Conservation (phyloP, 2,113 vertebrate genomes). For the Barnardius zonarius region DNA sequence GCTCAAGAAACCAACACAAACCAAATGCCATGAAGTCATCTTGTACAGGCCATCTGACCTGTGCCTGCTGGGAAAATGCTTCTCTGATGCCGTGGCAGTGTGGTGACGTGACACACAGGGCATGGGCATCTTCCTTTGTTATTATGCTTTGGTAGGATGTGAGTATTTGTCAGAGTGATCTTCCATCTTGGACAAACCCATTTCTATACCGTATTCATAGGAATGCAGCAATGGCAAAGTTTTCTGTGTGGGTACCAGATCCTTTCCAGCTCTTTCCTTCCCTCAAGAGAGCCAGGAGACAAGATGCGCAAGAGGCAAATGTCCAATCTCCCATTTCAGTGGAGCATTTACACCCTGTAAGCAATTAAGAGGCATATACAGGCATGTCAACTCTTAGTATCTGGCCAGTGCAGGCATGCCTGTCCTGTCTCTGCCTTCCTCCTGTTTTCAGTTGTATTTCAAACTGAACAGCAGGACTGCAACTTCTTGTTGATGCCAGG, state of each 20-base stretch:
- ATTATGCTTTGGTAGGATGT: accelerated
- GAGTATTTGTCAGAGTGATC: not conserved
- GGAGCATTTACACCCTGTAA: not conserved
- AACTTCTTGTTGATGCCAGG: not conserved
- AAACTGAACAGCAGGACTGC: not conserved
- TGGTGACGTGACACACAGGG: not conserved
- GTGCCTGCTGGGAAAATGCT: not conserved
- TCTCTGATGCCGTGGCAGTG: not conserved
- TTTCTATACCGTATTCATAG: not conserved
- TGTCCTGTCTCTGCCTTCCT: not conserved
- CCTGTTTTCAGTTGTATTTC: not conserved
- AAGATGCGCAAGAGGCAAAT: not conserved
- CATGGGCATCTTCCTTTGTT: not conserved
- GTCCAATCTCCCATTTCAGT: not conserved
- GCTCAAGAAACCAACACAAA: not conserved
- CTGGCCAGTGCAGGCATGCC: not conserved
- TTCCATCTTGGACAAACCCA: not conserved
- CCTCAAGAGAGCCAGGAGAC: not conserved
- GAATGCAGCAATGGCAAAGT: not conserved
- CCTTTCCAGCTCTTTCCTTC: not conserved
- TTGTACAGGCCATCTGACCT: not conserved
- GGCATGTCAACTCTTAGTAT: not conserved
- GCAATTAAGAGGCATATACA: not conserved
- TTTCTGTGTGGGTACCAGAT: not conserved
- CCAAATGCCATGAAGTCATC: too few species aligned